Conservation (phyloP, 2,113 vertebrate species). For the Chlamydotis undulata region DNA sequence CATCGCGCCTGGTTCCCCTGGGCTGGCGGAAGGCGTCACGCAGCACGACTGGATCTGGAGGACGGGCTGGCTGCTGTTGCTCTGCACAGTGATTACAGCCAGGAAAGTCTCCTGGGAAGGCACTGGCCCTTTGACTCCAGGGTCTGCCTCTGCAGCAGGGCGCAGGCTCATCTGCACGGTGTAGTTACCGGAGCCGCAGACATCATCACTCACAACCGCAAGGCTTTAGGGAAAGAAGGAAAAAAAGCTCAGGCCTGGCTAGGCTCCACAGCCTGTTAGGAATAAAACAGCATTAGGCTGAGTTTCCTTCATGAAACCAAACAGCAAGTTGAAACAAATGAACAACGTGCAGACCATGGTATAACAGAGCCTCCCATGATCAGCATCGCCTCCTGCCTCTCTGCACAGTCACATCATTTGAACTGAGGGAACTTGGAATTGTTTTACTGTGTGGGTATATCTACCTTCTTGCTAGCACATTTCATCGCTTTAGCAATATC, state of each 20-base stretch:
- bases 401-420: neutral
- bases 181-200: slow-evolving; percentile 77
- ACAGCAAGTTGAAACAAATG: neutral
- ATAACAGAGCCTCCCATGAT: neutral
- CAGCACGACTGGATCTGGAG: slow-evolving; percentile 76
- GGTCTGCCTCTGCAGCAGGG: slow-evolving; percentile 8
- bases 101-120: slow-evolving; percentile 47
- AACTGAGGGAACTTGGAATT: neutral
- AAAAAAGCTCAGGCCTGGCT: neutral
- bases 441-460: neutral
- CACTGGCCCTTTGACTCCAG: neutral
- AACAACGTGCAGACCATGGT: neutral
- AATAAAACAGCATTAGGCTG: neutral
- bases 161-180: slow-evolving; percentile 74
- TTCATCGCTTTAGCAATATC: neutral
- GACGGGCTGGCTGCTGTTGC: slow-evolving; percentile 68
- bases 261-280: neutral
- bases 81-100: slow-evolving; percentile 71
- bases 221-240: slow-evolving; percentile 32
- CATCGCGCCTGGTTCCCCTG: slow-evolving; percentile 12
- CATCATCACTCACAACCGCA: slow-evolving; percentile 70
- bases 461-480: neutral
- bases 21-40: slow-evolving; percentile 54
- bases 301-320: neutral
- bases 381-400: neutral